Evolutionary conservation across 1,140 invertebrate genomes (phyloP), one percentile per base, ranked within the genome.

Genomic region (Megalonaias nervosa): DNA sequence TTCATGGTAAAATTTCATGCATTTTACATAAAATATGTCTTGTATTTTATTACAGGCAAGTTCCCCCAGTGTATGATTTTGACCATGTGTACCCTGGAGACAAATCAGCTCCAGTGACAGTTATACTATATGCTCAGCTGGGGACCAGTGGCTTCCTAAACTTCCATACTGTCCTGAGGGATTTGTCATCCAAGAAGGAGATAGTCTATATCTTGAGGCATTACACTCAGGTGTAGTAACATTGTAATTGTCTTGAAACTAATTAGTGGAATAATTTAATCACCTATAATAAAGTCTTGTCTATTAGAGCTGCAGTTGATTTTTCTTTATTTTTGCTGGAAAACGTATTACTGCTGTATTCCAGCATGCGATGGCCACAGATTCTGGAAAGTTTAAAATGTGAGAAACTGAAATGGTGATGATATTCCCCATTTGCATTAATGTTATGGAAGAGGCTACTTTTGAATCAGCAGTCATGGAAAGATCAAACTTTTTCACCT

Each of bases 151-250:
- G 93, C 56, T 98, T 98, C 90, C 87, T 91, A 15, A 83, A 92
- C 19, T 95, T 96, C 85, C 96, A 99, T 91, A 89, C 92, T 70
- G 91, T 94, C 74, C 90, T 98, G 13, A 93, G 94, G 82, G 86
- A 92, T 66, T 91, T 95, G 85, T 94, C 94, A 48, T 91, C 94
- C 77, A 90, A 91, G 21, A 94, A 94, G 31, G 92, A 93, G 74
- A 93, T 98, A n/a, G 94, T 95, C 86, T 99, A 98, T 91, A 92
- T 98, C 73, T 89, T 97, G 15, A 93, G 97, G 70, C 97, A 98
- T 92, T 96, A 94, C 92, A 91, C 96, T 4, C 94, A 95, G 92
- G 95, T 92, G 71, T 74, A 81, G 56, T 59, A 62, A 31, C 17
- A 48, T 48, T 61, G 62, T 2, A 71, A 68, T 31, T 19, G 15